Conservation (phyloP, 2,113 vertebrate species). For the Atherinomorus stipes region DNA sequence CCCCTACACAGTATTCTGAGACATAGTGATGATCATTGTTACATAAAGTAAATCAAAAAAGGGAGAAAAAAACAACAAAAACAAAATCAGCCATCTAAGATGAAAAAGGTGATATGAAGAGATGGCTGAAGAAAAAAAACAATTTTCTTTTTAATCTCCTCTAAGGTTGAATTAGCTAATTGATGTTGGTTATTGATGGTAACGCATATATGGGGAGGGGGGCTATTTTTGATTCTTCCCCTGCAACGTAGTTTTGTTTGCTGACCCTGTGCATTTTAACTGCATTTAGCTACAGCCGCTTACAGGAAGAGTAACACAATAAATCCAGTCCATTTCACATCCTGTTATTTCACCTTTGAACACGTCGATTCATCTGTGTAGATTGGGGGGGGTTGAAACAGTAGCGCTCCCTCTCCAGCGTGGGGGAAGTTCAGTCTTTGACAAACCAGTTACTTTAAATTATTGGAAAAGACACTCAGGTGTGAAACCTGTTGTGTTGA, state of each 20-base stretch:
- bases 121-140: slow-evolving; percentile 25
- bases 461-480: slow-evolving; percentile 11
- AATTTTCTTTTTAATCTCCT: slow-evolving; percentile 6
- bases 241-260: neutral
- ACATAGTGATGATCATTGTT: neutral
- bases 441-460: slow-evolving; percentile 21
- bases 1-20: slow-evolving; percentile 23
- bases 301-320: slow-evolving; percentile 50
- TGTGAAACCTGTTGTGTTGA: slow-evolving; percentile 38
- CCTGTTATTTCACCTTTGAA: slow-evolving; percentile 55
- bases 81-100: neutral
- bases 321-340: slow-evolving; percentile 57
- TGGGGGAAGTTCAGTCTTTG: neutral
- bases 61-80: slow-evolving; percentile 10
- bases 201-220: slow-evolving; percentile 26
- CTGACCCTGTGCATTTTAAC: slow-evolving; percentile 19
- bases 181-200: slow-evolving; percentile 5
- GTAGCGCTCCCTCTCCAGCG: neutral
- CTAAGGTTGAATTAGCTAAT: slow-evolving; percentile 34
- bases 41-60: neutral
- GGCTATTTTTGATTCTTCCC: slow-evolving; percentile 37
- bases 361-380: neutral
- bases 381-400: neutral
- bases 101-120: slow-evolving; percentile 9
- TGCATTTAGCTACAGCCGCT: slow-evolving; percentile 20